Percentiles rank a stretch among this genome's conserved stretches.
phyloP scores from a whole-genome alignment of 2,888 invertebrate genomes.

The Hirtodrosophila duncani region DNA sequence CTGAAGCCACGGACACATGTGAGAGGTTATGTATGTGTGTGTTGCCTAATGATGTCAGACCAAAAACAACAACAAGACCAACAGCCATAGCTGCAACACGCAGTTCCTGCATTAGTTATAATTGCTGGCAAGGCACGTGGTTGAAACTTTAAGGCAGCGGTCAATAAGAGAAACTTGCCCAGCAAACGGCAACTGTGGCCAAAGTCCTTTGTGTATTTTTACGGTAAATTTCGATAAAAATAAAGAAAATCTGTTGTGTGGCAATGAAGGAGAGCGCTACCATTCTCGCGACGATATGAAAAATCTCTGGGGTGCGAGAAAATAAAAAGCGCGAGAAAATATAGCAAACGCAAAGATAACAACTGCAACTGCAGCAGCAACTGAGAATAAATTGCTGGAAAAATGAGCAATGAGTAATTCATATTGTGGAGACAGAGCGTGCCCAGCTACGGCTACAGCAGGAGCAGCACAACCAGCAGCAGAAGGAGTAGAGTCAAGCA shows the following conservation, averaged over 20 bases:
- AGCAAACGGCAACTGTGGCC: constrained; percentile 17
- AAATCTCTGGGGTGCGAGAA: constrained; percentile 35
- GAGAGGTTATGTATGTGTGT: constrained; percentile 1
- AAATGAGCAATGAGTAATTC: constrained; percentile 72
- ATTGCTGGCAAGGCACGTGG: constrained; percentile 48
- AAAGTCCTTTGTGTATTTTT: constrained; percentile 54
- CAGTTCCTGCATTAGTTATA: constrained; percentile 67
- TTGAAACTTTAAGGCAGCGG: constrained; percentile 21
- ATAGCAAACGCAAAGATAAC: constrained; percentile 13
- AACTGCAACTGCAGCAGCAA: constrained; percentile 32
- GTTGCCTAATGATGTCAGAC: constrained; percentile 64
- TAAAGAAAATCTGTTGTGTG: constrained; percentile 17
- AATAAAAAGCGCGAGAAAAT: constrained; percentile 35
- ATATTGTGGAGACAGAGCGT: constrained; percentile 67
- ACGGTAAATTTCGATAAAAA: constrained; percentile 57
- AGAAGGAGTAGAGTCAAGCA: constrained; percentile 41
- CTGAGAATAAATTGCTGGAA: constrained; percentile 66
- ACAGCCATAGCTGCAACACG: constrained; percentile 55
- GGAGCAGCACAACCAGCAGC: constrained; percentile 7
- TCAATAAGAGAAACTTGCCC: constrained; percentile 1
- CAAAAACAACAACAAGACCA: too few relatives aligned
- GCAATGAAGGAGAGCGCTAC: constrained; percentile 13
- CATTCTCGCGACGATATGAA: constrained; percentile 39
- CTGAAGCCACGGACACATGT: constrained; percentile 26
- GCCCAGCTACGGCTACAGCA: constrained; percentile 21